These are phyloP conservation scores for Polypterus bichir DNA, from an alignment of 2,113 vertebrate genomes.

Conservation along the genomic window DNA sequence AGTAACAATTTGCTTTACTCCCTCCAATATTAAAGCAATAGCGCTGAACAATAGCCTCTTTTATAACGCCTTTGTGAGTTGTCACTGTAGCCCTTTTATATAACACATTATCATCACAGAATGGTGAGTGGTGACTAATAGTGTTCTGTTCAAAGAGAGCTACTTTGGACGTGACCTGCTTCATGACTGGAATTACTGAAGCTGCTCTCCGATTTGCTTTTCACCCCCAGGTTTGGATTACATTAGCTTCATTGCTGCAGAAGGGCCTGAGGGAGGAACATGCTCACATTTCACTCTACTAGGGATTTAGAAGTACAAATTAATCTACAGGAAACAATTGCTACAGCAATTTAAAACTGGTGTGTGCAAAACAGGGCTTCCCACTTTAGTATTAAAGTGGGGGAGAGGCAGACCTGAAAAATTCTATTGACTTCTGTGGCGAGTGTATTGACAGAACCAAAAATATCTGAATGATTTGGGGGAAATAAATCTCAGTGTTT, in stretches of 20 bases:
- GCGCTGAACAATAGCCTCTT: conserved; percentile 5
- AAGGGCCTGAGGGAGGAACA: conserved; percentile 26
- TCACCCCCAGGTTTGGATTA: conserved; percentile 26
- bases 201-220: conserved; percentile 1
- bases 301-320: conserved; percentile 39
- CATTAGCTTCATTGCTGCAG: conserved; percentile 15
- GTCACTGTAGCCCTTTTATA: conserved; percentile 11
- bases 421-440: not conserved
- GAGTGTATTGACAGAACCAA: not conserved
- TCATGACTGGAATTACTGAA: conserved; percentile 8
- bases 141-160: conserved; percentile 8
- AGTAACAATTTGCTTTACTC: conserved; percentile 14
- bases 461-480: no score
- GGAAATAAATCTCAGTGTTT: no score
- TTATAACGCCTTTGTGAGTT: conserved; percentile 12
- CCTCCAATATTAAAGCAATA: conserved; percentile 13
- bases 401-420: not conserved
- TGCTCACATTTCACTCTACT: conserved; percentile 31
- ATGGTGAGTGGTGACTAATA: conserved; percentile 11
- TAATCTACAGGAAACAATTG: conserved; percentile 46
- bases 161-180: conserved; percentile 2
- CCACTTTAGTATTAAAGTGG: conserved; percentile 4
- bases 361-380: conserved; percentile 11
- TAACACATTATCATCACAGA: conserved; percentile 11
- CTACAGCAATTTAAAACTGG: conserved; percentile 30